Evolutionary conservation across 2,888 invertebrate species (phyloP), one percentile per base, ranked within the genome.

Genomic region (Azorinus chamasolen): DNA sequence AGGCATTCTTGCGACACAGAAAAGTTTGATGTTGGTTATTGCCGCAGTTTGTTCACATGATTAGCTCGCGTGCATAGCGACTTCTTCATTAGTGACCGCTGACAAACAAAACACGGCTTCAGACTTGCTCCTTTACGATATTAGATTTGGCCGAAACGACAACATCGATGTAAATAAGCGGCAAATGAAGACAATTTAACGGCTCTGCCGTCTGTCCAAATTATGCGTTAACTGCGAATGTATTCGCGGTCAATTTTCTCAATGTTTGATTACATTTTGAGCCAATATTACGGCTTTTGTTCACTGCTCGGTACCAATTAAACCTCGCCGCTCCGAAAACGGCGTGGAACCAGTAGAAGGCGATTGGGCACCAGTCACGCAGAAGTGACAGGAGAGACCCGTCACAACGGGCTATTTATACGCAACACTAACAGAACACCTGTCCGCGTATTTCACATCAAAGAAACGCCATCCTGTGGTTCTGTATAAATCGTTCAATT

Each of bases 201-300:
- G 57, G 64, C 46, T 41, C 27, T 51, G 62, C 79, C 79, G 64
- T 79, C 79, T 79, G 79, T 79, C 79, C 79, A 70, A 68, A 79
- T 79, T 79, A 79, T 58, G 79, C 65, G 65, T 74, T 79, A 79
- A 79, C 72, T 64, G 61, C 72, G 41, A 57, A 45, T 58, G 72
- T 78, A 78, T 72, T 68, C 51, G 55, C 27, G 61, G 41, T 46
- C 61, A 65, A 76, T 61, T 66, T 68, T 61, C 72, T 70, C 65
- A 61, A 61, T 65, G 69, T 80, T 75, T 80, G 75, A 80, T 76
- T 76, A 65, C 72, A 80, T 75, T 75, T 73, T 69, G 71, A 68
- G 64, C 69, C 68, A 72, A 78, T 78, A 71, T 72, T 68, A 68
- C 63, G 53, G 45, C 77, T 66, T 64, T 77, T 77, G 77, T 77